Percentiles rank a stretch among this genome's conserved stretches.
These are phyloP conservation scores for Bufo bufo DNA, from an alignment of 2,113 vertebrate species.

Conservation along the genomic window DNA sequence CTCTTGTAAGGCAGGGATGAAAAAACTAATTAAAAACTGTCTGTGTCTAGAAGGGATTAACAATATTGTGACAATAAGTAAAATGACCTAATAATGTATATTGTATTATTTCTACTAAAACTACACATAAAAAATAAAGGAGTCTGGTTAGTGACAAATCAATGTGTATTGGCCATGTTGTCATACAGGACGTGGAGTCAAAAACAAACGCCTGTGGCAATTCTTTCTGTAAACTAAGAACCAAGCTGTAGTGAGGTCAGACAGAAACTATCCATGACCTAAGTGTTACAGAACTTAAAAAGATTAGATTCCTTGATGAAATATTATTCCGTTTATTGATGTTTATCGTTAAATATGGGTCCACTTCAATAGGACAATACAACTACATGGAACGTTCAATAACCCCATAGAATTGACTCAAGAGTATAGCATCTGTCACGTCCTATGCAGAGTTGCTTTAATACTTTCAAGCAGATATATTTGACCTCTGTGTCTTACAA, in stretches of 20 bases:
- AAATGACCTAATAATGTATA: not conserved
- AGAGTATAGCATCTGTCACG: conserved; percentile 63
- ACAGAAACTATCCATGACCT: not conserved
- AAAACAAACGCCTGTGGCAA: not conserved
- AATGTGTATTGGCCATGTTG: not conserved
- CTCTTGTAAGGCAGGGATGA: too few relatives aligned
- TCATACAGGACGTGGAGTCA: not conserved
- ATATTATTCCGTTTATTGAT: conserved; percentile 29
- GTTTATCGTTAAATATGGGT: not conserved
- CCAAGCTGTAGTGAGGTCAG: not conserved
- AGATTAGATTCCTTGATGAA: conserved; percentile 23
- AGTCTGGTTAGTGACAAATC: not conserved
- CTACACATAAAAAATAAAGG: not conserved
- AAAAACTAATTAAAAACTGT: too few relatives aligned
- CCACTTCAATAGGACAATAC: conserved; percentile 16
- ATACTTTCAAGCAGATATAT: conserved; percentile 68
- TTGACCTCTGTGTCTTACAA: conserved; percentile 68
- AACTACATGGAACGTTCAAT: conserved; percentile 55
- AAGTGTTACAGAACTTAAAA: conserved; percentile 6
- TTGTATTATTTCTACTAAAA: not conserved
- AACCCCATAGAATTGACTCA: conserved; percentile 58
- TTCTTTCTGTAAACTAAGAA: not conserved
- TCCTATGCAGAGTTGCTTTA: conserved; percentile 61
- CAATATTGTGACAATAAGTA: not conserved
- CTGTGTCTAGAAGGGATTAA: too few relatives aligned